Evolutionary conservation across 2,113 vertebrate genomes (phyloP).

Genomic region (Pseudonaja textilis): DNA sequence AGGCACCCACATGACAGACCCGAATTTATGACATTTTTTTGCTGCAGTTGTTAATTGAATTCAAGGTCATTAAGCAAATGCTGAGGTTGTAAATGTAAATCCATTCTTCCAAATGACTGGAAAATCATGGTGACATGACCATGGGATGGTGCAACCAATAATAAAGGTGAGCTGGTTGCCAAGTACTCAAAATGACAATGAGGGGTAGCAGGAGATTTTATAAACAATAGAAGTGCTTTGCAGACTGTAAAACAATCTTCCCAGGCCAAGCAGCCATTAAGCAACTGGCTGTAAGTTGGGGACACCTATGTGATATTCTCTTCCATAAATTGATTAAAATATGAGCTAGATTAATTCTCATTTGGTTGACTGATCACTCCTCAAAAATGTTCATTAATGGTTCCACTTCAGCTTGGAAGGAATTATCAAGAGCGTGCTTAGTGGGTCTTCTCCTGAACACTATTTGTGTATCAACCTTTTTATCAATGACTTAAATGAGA

Average conservation of each 20-base stretch:
- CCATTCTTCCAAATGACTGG: no score
- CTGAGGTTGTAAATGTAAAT: no score
- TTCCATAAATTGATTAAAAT: background rate
- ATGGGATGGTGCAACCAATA: no score
- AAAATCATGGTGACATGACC: no score
- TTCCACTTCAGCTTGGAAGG: background rate
- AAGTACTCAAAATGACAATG: no score
- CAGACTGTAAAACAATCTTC: background rate
- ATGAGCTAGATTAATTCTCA: background rate
- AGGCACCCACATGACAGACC: no score
- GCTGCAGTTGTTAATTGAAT: no score
- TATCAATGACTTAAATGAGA: background rate
- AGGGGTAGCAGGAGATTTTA: no score
- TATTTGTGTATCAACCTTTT: background rate
- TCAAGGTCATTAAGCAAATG: no score
- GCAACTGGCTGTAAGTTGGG: background rate
- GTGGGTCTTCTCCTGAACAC: background rate
- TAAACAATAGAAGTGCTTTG: no score
- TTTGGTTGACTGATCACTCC: background rate
- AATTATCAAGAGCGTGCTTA: background rate
- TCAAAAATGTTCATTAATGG: background rate
- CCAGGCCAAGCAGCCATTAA: background rate
- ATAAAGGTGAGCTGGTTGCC: no score
- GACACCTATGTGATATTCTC: background rate
- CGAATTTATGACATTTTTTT: no score